These are phyloP conservation scores for Tetramorium simillimum DNA, from an alignment of 1,140 invertebrate genomes.

Conservation along the genomic window DNA sequence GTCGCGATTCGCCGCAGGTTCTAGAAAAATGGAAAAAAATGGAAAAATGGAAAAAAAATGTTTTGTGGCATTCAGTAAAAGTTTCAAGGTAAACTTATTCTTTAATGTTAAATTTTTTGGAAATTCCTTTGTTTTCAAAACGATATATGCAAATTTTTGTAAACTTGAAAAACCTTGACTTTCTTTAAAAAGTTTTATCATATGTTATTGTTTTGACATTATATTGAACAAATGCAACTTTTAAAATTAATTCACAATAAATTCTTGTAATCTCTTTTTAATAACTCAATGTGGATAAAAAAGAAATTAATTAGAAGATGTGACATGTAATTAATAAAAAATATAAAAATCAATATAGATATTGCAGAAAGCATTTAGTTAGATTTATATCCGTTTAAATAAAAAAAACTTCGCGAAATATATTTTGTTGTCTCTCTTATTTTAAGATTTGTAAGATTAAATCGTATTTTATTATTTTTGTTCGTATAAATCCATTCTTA, in stretches of 20 bases:
- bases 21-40: no score
- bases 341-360: not conserved
- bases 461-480: not conserved
- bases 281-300: not conserved
- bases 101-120: not conserved
- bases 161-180: not conserved
- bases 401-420: not conserved
- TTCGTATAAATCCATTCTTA: not conserved
- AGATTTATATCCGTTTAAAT: constrained; percentile 4
- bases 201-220: not conserved
- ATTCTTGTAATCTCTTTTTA: not conserved
- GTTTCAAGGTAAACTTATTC: not conserved
- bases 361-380: not conserved
- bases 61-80: not conserved
- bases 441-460: not conserved
- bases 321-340: not conserved
- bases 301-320: not conserved
- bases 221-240: not conserved
- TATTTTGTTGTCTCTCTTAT: not conserved
- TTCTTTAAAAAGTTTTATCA: not conserved
- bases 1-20: not conserved
- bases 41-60: not conserved
- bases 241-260: not conserved
- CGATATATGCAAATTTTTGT: not conserved
- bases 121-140: not conserved